Evolutionary conservation across 2,113 vertebrate genomes (phyloP), one percentile per base, ranked within the genome.

Genomic region (Podarcis muralis): DNA sequence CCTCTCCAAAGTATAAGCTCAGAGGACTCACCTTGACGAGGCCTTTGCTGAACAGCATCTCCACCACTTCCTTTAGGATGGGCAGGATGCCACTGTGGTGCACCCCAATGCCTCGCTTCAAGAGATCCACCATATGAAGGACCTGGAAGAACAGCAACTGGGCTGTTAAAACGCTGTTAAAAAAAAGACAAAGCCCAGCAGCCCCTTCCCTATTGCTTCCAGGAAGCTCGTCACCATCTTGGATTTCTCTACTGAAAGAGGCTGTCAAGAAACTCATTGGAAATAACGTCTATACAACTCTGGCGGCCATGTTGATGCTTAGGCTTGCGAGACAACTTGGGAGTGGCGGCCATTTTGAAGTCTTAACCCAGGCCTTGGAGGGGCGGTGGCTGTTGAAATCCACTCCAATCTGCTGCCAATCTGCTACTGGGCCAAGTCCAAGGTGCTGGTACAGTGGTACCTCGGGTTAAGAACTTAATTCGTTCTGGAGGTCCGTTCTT

Each of bases 1-100:
- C 13, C 30, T 5, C 30, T 32, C 5, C 25, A 84, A 22, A 22
- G 23, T 53, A 53, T 11, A 30, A 35, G 25, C 27, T n/a, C 30
- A 18, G 2, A 5, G 6, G 0, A 5, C 37, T 71, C 68, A 97
- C 97, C 95, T 97, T 97, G 88, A 97, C 96, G 37, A 97, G 93
- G 32, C 98, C 98, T 2, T 96, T 95, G 22, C 98, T 98, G 93
- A 99, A 99, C 1, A 99, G 97, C 98, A 99, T 99, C 95, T 99
- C 98, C 69, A 98, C 98, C 8, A 99, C 98, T 91, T 99, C 98
- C 97, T 99, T 99, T 83, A 99, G 97, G 79, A 99, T 98, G 13
- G 98, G 98, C 92, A 99, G 97, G 93, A 99, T 98, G 35, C 98
- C 98, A 0, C 98, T 98, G 90, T 99, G 98, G 89, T 99, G 98